Conservation (phyloP, 2,113 vertebrate genomes). For the Martes martes region DNA sequence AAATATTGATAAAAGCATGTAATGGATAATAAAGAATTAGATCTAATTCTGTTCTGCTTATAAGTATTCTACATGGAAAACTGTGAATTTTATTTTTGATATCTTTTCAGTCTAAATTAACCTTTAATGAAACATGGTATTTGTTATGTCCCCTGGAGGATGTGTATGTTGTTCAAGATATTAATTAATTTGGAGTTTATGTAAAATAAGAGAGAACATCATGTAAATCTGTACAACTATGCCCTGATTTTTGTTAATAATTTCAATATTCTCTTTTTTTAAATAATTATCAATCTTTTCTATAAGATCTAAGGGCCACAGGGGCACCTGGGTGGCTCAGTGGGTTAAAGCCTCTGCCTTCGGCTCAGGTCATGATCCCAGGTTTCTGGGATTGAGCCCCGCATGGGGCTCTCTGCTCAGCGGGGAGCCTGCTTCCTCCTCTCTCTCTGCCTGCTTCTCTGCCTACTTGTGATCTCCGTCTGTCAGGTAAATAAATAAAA, state of each 20-base stretch:
- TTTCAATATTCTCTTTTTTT: background rate
- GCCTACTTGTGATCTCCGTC: no score
- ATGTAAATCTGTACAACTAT: background rate
- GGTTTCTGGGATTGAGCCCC: no score
- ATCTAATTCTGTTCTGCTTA: background rate
- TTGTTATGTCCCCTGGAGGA: background rate
- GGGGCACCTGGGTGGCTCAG: no score
- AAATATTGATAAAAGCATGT: background rate
- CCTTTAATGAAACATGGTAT: background rate
- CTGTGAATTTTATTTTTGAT: background rate
- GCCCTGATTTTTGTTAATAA: background rate
- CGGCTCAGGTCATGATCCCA: no score
- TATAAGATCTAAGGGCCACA: background rate
- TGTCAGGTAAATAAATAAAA: no score
- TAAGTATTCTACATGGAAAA: background rate
- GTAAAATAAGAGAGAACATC: background rate
- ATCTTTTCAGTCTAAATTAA: background rate
- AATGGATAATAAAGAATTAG: background rate
- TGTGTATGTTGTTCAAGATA: background rate
- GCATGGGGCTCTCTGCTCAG: no score
- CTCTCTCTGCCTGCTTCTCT: no score
- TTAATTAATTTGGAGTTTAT: background rate
- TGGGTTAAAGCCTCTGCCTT: no score
- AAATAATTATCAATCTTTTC: background rate
- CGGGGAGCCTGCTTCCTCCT: no score